Percentiles rank a stretch among this genome's conserved stretches.
These are phyloP conservation scores for Sycophila texana DNA, from an alignment of 2,888 invertebrate genomes.

Conservation along the genomic window DNA sequence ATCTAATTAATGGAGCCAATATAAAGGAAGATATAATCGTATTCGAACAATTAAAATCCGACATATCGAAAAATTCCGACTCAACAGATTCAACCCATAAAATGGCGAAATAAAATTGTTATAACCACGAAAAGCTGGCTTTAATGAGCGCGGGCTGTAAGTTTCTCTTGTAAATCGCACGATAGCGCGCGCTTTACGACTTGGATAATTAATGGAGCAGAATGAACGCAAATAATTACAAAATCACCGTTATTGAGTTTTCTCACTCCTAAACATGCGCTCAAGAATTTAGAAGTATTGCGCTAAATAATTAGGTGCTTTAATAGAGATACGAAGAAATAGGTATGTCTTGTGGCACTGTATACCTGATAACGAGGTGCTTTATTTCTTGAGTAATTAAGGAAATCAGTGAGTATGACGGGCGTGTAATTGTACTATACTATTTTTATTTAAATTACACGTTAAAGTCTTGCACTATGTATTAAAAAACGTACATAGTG, in stretches of 20 bases:
- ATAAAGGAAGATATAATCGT: too few relatives aligned
- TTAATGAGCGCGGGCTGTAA: neutral
- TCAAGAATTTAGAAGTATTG: constrained; percentile 1
- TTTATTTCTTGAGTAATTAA: constrained; percentile 20
- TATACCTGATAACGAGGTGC: neutral
- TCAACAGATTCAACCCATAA: constrained; percentile 19
- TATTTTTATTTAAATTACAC: constrained; percentile 30
- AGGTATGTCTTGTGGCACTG: neutral
- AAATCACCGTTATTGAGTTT: neutral
- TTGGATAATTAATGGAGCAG: constrained; percentile 25
- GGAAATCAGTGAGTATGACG: constrained; percentile 15
- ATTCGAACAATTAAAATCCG: too few relatives aligned
- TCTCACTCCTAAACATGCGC: neutral
- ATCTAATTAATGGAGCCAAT: too few relatives aligned
- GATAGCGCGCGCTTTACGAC: neutral
- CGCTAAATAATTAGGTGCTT: constrained; percentile 38
- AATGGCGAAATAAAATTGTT: constrained; percentile 3
- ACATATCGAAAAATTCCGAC: too few relatives aligned
- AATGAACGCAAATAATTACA: constrained; percentile 31
- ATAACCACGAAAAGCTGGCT: constrained; percentile 1
- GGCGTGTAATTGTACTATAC: constrained; percentile 1
- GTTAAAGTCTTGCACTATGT: constrained; percentile 1
- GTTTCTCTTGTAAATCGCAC: neutral
- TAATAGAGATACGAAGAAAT: constrained; percentile 21
- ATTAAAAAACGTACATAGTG: neutral